These are phyloP conservation scores for Nephrotoma flavescens DNA, from an alignment of 2,888 invertebrate species.

Conservation along the genomic window DNA sequence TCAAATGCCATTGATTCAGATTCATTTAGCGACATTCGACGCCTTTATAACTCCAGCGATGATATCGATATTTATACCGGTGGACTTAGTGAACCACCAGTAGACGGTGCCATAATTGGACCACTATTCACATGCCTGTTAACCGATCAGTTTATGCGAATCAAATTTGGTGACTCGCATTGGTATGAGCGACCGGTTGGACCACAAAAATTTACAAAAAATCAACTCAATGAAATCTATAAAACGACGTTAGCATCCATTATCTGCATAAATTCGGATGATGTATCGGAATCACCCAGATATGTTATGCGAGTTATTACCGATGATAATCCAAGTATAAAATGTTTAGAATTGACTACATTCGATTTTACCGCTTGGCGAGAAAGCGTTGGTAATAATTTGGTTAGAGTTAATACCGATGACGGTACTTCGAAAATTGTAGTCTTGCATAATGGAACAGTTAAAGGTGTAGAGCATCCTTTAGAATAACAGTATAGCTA, in stretches of 20 bases:
- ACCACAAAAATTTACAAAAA: slow-evolving; percentile 49
- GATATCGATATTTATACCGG: slow-evolving; percentile 86
- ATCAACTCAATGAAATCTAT: slow-evolving; percentile 67
- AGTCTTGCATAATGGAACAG: neutral
- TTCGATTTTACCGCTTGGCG: slow-evolving; percentile 44
- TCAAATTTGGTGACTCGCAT: slow-evolving; percentile 70
- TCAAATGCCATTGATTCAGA: slow-evolving; percentile 45
- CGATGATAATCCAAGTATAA: slow-evolving; percentile 39
- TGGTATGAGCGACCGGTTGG: slow-evolving; percentile 69
- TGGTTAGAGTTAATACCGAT: neutral
- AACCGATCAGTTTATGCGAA: slow-evolving; percentile 66
- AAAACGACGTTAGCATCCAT: slow-evolving; percentile 57
- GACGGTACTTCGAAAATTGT: neutral
- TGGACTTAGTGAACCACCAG: slow-evolving; percentile 64
- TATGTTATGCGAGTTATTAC: slow-evolving; percentile 52
- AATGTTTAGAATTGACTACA: slow-evolving; percentile 45
- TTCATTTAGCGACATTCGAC: slow-evolving; percentile 43
- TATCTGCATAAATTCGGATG: slow-evolving; percentile 63
- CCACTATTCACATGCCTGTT: slow-evolving; percentile 75
- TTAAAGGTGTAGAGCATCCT: neutral
- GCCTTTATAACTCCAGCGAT: slow-evolving; percentile 49
- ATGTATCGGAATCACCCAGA: slow-evolving; percentile 45
- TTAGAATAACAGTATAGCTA: neutral
- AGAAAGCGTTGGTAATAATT: slow-evolving; percentile 18
- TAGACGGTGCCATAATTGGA: slow-evolving; percentile 58